Conservation (phyloP, 2,797 vertebrate species). For the Phrynocephalus guinanensis region DNA sequence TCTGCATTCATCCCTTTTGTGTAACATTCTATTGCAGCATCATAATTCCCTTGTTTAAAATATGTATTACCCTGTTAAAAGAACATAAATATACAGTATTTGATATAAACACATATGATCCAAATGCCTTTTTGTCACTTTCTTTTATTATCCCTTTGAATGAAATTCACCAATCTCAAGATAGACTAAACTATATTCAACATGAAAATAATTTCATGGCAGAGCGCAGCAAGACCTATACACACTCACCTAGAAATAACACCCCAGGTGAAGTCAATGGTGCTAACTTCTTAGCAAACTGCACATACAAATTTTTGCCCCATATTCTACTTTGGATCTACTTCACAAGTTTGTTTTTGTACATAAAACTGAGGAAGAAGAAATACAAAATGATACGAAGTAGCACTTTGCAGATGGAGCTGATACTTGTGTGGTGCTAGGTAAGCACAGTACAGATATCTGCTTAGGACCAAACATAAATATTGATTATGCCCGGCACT, state of each 20-base stretch:
- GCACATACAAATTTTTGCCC: too few relatives aligned
- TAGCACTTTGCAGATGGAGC: too few relatives aligned
- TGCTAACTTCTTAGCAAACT: too few relatives aligned
- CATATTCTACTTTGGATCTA: neutral
- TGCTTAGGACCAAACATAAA: too few relatives aligned
- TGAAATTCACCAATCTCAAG: neutral
- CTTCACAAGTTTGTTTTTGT: neutral
- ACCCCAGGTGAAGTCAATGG: too few relatives aligned
- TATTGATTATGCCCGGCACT: too few relatives aligned
- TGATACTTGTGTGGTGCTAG: too few relatives aligned
- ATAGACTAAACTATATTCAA: neutral
- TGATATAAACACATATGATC: neutral
- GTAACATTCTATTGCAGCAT: slow-evolving; percentile 93
- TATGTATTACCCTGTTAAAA: slow-evolving; percentile 86
- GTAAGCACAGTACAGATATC: too few relatives aligned
- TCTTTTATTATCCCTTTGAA: neutral
- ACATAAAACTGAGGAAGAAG: neutral
- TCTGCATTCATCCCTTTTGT: slow-evolving; percentile 92
- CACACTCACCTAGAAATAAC: too few relatives aligned
- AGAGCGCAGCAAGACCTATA: neutral
- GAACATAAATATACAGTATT: neutral
- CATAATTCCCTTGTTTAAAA: slow-evolving; percentile 92
- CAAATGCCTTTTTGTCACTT: neutral
- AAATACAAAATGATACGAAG: neutral
- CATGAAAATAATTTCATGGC: too few relatives aligned